phyloP scores from a whole-genome alignment of 2,797 vertebrate genomes.

The Rhincodon typus region DNA sequence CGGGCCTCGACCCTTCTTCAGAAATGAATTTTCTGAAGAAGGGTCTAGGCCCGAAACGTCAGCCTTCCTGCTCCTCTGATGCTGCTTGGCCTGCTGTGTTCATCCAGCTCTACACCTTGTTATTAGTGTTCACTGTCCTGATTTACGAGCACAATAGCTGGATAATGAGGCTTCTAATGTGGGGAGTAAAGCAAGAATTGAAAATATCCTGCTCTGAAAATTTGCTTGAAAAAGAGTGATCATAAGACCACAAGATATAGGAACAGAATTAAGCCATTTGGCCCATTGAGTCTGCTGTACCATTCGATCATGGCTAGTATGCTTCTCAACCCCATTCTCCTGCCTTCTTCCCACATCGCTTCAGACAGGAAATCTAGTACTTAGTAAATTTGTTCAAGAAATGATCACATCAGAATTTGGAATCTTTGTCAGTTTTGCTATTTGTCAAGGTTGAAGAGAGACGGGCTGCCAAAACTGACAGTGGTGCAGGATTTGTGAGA shows the following conservation, averaged over 20 bases:
- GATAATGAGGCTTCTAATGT: not conserved
- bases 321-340: not conserved
- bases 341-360: not conserved
- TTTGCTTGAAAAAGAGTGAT: not conserved
- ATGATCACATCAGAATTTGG: not conserved
- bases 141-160: not conserved
- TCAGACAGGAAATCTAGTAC: not conserved
- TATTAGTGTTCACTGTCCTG: not conserved
- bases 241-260: no score
- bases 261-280: no score
- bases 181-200: not conserved
- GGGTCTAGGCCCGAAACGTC: no score
- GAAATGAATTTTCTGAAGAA: no score
- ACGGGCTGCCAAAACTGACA: slow-evolving; percentile 3
- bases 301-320: no score
- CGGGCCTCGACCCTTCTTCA: no score
- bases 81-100: no score
- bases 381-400: not conserved
- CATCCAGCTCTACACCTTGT: no score
- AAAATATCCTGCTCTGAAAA: not conserved
- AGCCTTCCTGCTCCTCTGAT: no score
- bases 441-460: not conserved
- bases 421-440: slow-evolving; percentile 4
- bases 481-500: slow-evolving; percentile 18
- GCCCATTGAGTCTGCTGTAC: no score